Evolutionary conservation across 2,888 invertebrate genomes (phyloP).

Genomic region (Noctua comes): DNA sequence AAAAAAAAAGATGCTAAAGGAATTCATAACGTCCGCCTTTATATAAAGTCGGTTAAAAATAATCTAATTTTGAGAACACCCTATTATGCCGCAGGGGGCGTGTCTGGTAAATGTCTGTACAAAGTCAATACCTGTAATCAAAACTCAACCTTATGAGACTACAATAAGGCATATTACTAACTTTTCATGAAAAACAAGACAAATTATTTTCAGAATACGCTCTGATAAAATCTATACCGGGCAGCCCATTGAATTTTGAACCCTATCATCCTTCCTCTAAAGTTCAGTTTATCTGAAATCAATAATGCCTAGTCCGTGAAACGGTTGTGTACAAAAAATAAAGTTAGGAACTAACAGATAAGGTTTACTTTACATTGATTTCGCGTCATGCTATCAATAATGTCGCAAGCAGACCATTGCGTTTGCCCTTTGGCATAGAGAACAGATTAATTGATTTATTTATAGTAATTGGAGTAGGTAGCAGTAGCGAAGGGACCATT

Average conservation of each 20-base stretch:
- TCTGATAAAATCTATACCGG: constrained; percentile 25
- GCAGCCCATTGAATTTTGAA: background rate
- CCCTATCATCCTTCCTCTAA: fast-evolving
- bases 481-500: too few species aligned
- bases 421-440: constrained; percentile 64
- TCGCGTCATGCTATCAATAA: constrained; percentile 20
- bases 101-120: constrained; percentile 59
- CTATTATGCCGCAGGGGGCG: constrained; percentile 58
- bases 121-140: background rate
- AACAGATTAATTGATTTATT: constrained; percentile 65
- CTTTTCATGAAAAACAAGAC: background rate
- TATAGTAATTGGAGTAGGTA: constrained; percentile 2
- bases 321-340: background rate
- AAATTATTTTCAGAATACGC: constrained; percentile 22
- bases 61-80: constrained; percentile 13
- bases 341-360: fast-evolving
- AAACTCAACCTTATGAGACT: constrained; percentile 24
- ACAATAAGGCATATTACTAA: background rate
- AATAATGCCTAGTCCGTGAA: too few species aligned
- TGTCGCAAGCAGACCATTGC: constrained; percentile 61
- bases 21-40: too few species aligned
- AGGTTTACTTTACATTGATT: constrained; percentile 10
- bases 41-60: background rate
- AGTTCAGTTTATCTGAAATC: background rate
- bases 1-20: too few species aligned